Conservation (phyloP, 2,888 invertebrate genomes). For the Plagiodera versicolora region DNA sequence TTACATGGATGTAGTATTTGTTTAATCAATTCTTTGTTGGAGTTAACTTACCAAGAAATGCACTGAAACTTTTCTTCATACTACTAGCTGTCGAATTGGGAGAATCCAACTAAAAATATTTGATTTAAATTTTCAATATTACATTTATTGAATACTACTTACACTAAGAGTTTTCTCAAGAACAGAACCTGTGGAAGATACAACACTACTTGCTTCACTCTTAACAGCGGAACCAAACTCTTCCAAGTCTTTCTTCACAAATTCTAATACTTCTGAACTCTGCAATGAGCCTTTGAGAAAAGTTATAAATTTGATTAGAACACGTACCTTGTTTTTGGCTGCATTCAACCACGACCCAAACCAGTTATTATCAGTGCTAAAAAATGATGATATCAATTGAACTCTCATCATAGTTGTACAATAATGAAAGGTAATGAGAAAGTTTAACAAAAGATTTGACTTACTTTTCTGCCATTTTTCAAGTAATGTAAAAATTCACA, state of each 20-base stretch:
- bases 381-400: no score
- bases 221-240: conserved; percentile 74
- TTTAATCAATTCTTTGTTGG: conserved; percentile 13
- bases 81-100: conserved; percentile 71
- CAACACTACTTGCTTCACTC: conserved; percentile 69
- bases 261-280: conserved; percentile 74
- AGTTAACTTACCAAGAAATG: conserved; percentile 62
- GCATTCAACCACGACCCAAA: conserved; percentile 54
- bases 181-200: conserved; percentile 66
- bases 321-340: conserved; percentile 52
- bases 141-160: conserved; percentile 26
- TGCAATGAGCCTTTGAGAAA: conserved; percentile 44
- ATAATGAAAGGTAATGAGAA: conserved; percentile 12
- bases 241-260: conserved; percentile 75
- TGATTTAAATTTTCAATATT: background rate
- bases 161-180: conserved; percentile 73
- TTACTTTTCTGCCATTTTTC: conserved; percentile 34
- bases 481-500: conserved; percentile 23
- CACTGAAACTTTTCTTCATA: conserved; percentile 73
- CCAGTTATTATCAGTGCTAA: conserved; percentile 50
- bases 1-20: no score
- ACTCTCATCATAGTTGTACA: no score
- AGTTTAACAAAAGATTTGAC: conserved; percentile 14
- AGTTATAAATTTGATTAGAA: background rate
- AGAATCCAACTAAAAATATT: conserved; percentile 64